Evolutionary conservation across 2,797 vertebrate species (phyloP).

Genomic region (Rhodeus uyekii): DNA sequence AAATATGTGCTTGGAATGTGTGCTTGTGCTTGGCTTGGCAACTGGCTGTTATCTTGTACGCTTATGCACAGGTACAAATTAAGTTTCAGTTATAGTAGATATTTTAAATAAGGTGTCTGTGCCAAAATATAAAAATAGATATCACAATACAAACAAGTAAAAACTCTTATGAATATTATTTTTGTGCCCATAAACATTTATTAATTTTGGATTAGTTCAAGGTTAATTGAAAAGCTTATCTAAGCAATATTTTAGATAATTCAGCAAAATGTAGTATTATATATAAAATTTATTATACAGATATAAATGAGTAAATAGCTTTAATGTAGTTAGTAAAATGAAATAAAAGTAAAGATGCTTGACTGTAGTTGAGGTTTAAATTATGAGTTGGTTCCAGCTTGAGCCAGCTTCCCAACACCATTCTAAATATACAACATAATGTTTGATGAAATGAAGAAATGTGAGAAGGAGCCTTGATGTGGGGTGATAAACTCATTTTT

Average conservation of each 20-base stretch:
- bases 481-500: slow-evolving; percentile 20
- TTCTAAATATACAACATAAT: slow-evolving; percentile 15
- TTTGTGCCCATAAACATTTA: not conserved
- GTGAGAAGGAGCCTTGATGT: slow-evolving; percentile 1
- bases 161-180: not conserved
- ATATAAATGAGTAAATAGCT: not conserved
- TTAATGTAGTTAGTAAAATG: not conserved
- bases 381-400: not conserved
- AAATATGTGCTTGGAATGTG: not conserved
- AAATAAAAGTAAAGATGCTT: not conserved
- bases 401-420: not conserved
- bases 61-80: not conserved
- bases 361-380: not conserved
- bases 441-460: not conserved
- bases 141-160: not conserved
- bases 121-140: too few species aligned
- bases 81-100: not conserved
- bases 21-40: too few species aligned
- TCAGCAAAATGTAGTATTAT: not conserved
- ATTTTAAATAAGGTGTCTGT: not conserved
- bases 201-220: not conserved
- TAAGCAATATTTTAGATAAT: not conserved
- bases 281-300: not conserved
- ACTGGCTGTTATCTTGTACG: not conserved
- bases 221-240: not conserved